Evolutionary conservation across 2,797 vertebrate genomes (phyloP).

Genomic region (Danio albolineatus): DNA sequence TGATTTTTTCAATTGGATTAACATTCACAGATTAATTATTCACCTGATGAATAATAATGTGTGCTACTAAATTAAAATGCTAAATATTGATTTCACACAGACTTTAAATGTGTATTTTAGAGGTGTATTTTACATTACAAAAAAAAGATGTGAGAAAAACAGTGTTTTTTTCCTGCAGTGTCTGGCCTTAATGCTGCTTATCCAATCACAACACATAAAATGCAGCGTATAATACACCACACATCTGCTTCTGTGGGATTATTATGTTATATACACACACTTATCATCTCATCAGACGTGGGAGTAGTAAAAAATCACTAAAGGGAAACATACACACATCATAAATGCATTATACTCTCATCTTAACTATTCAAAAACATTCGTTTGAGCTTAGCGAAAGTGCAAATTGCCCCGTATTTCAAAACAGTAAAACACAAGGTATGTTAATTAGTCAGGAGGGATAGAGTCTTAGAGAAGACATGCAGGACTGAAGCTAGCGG

Average conservation of each 20-base stretch:
- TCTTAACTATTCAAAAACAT: conserved; percentile 19
- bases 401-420: conserved; percentile 16
- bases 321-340: conserved; percentile 39
- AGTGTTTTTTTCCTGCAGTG: too few species aligned
- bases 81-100: too few species aligned
- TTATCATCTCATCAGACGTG: conserved; percentile 41
- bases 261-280: conserved; percentile 17
- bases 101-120: too few species aligned
- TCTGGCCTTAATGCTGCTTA: background rate
- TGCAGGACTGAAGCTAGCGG: conserved; percentile 32
- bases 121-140: too few species aligned
- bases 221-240: background rate
- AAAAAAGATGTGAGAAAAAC: too few species aligned
- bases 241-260: conserved; percentile 1
- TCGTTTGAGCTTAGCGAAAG: conserved; percentile 17
- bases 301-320: conserved; percentile 65
- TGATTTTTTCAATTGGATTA: too few species aligned
- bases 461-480: conserved; percentile 17
- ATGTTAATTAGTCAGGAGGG: conserved; percentile 42
- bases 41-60: too few species aligned
- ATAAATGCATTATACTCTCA: conserved; percentile 22
- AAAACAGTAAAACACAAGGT: conserved; percentile 11
- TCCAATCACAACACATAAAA: background rate
- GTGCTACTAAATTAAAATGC: too few species aligned
- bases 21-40: too few species aligned